These are phyloP conservation scores for Acanthurus leucopareius DNA, from an alignment of 2,797 vertebrate genomes.

Conservation along the genomic window DNA sequence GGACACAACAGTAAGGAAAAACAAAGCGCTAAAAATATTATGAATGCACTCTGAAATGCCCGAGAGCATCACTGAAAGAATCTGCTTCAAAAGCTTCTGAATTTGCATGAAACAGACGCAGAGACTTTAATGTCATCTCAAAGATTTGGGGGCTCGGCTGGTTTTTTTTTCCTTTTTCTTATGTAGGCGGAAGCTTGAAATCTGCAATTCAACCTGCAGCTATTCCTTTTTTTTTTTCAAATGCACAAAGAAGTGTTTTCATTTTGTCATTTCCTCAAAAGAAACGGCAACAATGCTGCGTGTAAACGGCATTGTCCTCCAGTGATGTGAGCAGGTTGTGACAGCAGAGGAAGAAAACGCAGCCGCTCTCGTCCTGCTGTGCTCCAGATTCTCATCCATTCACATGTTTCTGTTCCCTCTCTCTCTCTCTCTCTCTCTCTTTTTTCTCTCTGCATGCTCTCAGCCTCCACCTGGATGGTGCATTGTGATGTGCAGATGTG, in stretches of 20 bases:
- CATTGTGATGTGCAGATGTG: slow-evolving; percentile 49
- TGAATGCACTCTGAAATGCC: not conserved
- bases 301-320: slow-evolving; percentile 1
- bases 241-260: not conserved
- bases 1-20: not conserved
- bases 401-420: not conserved
- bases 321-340: not conserved
- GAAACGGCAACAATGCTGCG: slow-evolving; percentile 1
- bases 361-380: slow-evolving; percentile 17
- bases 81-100: slow-evolving; percentile 29
- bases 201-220: slow-evolving; percentile 48
- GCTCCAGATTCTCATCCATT: slow-evolving; percentile 40
- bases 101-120: not conserved
- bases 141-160: not conserved
- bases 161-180: too few relatives aligned
- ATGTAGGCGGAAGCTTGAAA: not conserved
- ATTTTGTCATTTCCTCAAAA: slow-evolving; percentile 35
- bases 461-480: slow-evolving; percentile 37
- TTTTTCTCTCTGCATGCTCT: not conserved
- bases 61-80: slow-evolving; percentile 24
- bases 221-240: slow-evolving; percentile 1
- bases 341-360: slow-evolving; percentile 4
- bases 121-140: slow-evolving; percentile 24
- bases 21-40: slow-evolving; percentile 12
- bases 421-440: too few relatives aligned